These are phyloP conservation scores for Leucophenga varia DNA, from an alignment of 1,140 invertebrate species.

Conservation along the genomic window DNA sequence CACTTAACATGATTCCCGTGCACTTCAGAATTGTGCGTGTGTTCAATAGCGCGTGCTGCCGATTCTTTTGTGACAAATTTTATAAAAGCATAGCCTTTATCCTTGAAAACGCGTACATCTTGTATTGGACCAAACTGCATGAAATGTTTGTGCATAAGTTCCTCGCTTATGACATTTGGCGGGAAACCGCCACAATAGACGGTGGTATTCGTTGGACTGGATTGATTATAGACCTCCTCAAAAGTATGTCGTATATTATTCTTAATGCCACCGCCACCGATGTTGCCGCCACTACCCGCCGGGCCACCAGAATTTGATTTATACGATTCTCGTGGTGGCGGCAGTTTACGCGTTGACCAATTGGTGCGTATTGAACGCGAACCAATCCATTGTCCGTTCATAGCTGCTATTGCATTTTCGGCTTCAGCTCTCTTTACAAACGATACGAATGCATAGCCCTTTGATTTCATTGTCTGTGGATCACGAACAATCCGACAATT, in stretches of 20 bases:
- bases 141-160: conserved; percentile 95
- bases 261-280: conserved; percentile 49
- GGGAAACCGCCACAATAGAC: conserved; percentile 98
- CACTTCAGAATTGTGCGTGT: conserved; percentile 95
- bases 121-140: conserved; percentile 91
- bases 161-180: conserved; percentile 89
- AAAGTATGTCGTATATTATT: conserved; percentile 65
- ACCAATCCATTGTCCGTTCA: conserved; percentile 99
- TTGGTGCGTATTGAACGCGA: conserved; percentile 97
- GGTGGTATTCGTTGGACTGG: conserved; percentile 97
- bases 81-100: conserved; percentile 99
- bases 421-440: conserved; percentile 99
- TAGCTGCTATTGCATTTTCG: conserved; percentile 92
- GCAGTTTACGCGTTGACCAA: conserved; percentile 97
- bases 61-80: conserved; percentile 97
- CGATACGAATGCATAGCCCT: conserved; percentile 99
- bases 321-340: conserved; percentile 64
- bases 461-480: conserved; percentile 97
- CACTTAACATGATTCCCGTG: conserved; percentile 96
- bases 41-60: conserved; percentile 95
- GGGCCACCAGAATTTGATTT: conserved; percentile 57
- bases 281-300: conserved; percentile 24
- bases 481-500: conserved; percentile 98
- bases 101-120: conserved; percentile 97
- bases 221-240: conserved; percentile 90